A percentile compares a stretch with the other conserved stretches of the same genome.
Evolutionary conservation across 2,888 invertebrate species (phyloP).

Genomic region (Cosmia trapezina): DNA sequence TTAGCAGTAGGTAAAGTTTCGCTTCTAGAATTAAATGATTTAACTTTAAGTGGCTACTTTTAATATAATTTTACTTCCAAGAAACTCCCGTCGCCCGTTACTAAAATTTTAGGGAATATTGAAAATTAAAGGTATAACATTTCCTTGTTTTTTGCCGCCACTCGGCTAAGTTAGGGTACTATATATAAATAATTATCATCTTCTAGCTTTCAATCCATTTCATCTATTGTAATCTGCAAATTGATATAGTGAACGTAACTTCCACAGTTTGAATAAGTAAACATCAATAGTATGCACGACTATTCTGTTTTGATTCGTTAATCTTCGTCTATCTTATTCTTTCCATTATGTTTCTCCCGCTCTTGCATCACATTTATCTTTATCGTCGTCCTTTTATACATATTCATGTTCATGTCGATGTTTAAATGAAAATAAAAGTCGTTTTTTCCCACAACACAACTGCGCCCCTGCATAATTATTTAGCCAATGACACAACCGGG

Average conservation of each 20-base stretch:
- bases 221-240: not conserved
- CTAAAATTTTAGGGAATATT: not conserved
- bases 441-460: constrained; percentile 43
- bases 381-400: constrained; percentile 12
- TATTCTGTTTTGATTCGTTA: not conserved
- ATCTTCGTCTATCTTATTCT: not conserved
- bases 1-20: constrained; percentile 30
- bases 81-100: constrained; percentile 17
- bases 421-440: constrained; percentile 46
- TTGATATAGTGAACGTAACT: too few species aligned
- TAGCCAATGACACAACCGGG: constrained; percentile 59
- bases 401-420: constrained; percentile 21
- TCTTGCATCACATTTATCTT: constrained; percentile 14
- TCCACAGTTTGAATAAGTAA: not conserved
- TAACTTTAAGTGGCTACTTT: constrained; percentile 33
- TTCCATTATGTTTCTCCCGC: not conserved
- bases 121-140: not conserved
- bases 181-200: not conserved
- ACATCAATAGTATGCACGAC: not conserved
- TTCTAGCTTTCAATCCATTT: not conserved
- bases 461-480: constrained; percentile 54
- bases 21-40: constrained; percentile 30
- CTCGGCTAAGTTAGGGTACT: too few species aligned
- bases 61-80: constrained; percentile 35
- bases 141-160: not conserved